These are phyloP conservation scores for Triplophysa dalaica DNA, from an alignment of 2,113 vertebrate species.

Conservation along the genomic window DNA sequence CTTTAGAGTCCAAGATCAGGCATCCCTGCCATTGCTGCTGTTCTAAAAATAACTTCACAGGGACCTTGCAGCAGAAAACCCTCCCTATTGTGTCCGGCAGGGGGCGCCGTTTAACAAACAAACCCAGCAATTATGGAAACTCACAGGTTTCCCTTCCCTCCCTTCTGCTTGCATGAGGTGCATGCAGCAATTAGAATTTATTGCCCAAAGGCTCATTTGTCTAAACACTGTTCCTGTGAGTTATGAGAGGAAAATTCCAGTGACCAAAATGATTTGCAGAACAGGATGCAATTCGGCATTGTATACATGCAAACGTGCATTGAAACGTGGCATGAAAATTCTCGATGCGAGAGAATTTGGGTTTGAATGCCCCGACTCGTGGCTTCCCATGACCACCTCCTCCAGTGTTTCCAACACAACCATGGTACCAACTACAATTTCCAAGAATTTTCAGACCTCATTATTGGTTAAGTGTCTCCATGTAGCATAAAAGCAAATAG, in stretches of 20 bases:
- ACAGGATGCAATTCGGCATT: neutral
- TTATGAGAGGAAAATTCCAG: conserved; percentile 61
- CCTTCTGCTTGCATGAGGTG: conserved; percentile 56
- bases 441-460: no score
- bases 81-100: conserved; percentile 49
- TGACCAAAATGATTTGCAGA: neutral
- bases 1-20: conserved; percentile 21
- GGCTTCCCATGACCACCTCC: conserved; percentile 65
- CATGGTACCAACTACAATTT: conserved; percentile 41
- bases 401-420: conserved; percentile 62
- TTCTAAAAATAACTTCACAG: conserved; percentile 44
- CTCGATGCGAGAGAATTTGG: no score
- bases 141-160: conserved; percentile 29
- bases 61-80: conserved; percentile 8
- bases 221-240: conserved; percentile 56
- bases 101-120: conserved; percentile 65
- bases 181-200: conserved; percentile 71
- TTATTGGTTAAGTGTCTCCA: neutral
- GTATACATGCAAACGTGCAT: neutral
- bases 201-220: conserved; percentile 68
- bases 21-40: conserved; percentile 27
- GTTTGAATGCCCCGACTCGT: conserved; percentile 58
- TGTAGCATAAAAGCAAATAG: neutral
- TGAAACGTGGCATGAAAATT: neutral
- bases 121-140: conserved; percentile 22